Base-by-base conservation (phyloP, 2,113 vertebrate species). In the Leuciscus idus region DNA sequence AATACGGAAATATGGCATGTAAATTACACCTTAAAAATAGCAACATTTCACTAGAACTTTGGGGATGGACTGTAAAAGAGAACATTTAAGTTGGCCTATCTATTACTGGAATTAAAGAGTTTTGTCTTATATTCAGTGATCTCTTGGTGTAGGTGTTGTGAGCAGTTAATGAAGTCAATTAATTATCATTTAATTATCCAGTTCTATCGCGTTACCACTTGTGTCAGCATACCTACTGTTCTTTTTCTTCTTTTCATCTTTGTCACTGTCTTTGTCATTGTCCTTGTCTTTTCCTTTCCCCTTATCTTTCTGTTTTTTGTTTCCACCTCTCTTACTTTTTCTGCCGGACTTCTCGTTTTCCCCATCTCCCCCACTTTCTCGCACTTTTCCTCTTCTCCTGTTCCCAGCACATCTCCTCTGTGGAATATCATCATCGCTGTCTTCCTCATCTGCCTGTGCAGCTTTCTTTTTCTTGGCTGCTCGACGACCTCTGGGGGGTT, bases 231-330 rank as follows among this genome's bases (percentile, higher is more conserved):
- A 95, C 95, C 94, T 93, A 88, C 90, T 92, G 8, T 90, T 92
- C 78, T 91, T 91, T 87, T 94, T 95, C 81, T 95, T 95, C 83
- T 93, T 94, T 59, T 93, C 93, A 81, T 95, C 93, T 33, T 94
- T 90, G 28, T 89, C 92, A 19, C 91, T 90, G 3, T 79, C 92
- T 50, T 93, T 94, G 75, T 89, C 90, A 30, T 86, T 87, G 4
- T 84, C 92, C 66, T 95, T 89, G 76, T 85, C 62, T 92, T 93
- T 85, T 75, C 84, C 91, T 88, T 90, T 93, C 7, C 52, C 86
- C 92, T 90, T 89, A 90, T 89, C n/a, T 2, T 57, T 93, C 86
- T 87, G 48, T 33, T 78, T 89, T 10, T 91, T 89, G 26, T 68
- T 91, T 62, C 80, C 72, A 12, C 81, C 90, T 7, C 7, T 89